These are phyloP conservation scores for Conopomorpha cramerella DNA, from an alignment of 1,140 invertebrate genomes.

Conservation along the genomic window DNA sequence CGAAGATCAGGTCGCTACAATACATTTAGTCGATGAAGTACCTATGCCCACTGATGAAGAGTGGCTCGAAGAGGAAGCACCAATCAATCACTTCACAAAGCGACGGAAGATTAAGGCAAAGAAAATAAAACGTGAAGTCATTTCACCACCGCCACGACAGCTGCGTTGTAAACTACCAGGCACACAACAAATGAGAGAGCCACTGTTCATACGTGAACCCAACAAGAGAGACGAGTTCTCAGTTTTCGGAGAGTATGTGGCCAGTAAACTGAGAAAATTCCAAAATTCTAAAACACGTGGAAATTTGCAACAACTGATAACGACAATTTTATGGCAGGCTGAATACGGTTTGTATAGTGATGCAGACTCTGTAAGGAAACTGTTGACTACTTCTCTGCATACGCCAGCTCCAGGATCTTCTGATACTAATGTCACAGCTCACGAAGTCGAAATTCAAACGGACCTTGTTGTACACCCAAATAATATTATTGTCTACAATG, in stretches of 20 bases:
- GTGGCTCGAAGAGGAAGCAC: slow-evolving; percentile 42
- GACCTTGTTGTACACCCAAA: no score
- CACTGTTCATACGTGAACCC: no score
- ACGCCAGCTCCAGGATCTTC: no score
- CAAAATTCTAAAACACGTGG: slow-evolving; percentile 25
- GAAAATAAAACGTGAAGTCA: slow-evolving; percentile 33
- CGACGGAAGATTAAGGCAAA: slow-evolving; percentile 26
- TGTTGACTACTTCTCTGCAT: slow-evolving; percentile 32
- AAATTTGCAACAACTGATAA: slow-evolving; percentile 45
- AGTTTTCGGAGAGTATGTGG: slow-evolving; percentile 43
- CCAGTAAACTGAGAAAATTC: slow-evolving; percentile 42
- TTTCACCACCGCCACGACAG: no score
- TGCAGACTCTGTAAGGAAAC: slow-evolving; percentile 36
- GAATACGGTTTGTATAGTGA: slow-evolving; percentile 46
- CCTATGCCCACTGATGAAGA: no score
- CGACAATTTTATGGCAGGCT: slow-evolving; percentile 46
- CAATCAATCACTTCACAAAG: slow-evolving; percentile 17
- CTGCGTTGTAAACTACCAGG: no score
- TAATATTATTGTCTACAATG: no score
- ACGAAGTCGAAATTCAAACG: no score
- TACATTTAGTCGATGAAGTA: slow-evolving; percentile 35
- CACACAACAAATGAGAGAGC: no score
- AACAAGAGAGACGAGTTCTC: slow-evolving; percentile 42
- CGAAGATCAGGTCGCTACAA: slow-evolving; percentile 21
- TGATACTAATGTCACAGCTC: no score